Evolutionary conservation across 2,888 invertebrate species (phyloP).

Genomic region (Pecten maximus): DNA sequence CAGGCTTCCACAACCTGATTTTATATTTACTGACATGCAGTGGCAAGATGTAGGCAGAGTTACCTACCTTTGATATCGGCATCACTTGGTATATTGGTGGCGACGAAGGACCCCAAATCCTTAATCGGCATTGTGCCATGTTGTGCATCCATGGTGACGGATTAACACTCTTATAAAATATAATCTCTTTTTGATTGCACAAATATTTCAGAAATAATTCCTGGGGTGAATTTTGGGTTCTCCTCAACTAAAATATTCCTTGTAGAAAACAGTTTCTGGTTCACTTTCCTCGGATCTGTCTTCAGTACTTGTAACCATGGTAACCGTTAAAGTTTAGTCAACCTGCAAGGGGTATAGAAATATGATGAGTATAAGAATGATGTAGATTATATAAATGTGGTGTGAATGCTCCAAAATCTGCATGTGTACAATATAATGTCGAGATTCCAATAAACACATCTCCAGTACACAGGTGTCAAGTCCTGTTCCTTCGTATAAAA

Average conservation of each 20-base stretch:
- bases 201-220: not conserved
- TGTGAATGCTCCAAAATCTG: no score
- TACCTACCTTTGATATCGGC: slow-evolving; percentile 74
- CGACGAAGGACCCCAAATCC: slow-evolving; percentile 75
- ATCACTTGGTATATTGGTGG: slow-evolving; percentile 68
- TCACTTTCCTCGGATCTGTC: slow-evolving; percentile 26
- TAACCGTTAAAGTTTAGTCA: not conserved
- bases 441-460: no score
- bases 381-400: no score
- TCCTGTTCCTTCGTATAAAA: no score
- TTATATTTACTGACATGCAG: not conserved
- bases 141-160: slow-evolving; percentile 35
- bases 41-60: not conserved
- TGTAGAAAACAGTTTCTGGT: slow-evolving; percentile 35
- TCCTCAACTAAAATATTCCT: slow-evolving; percentile 25
- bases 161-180: not conserved
- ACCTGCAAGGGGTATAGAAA: not conserved
- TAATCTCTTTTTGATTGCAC: not conserved
- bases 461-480: no score
- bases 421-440: no score
- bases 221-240: not conserved
- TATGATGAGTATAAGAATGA: no score
- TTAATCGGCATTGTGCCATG: slow-evolving; percentile 67
- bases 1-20: no score
- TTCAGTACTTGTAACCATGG: slow-evolving; percentile 29